A percentile compares a stretch with the other conserved stretches of the same genome.
Conservation (phyloP, 2,888 invertebrate species). For the Agonum fuliginosum region DNA sequence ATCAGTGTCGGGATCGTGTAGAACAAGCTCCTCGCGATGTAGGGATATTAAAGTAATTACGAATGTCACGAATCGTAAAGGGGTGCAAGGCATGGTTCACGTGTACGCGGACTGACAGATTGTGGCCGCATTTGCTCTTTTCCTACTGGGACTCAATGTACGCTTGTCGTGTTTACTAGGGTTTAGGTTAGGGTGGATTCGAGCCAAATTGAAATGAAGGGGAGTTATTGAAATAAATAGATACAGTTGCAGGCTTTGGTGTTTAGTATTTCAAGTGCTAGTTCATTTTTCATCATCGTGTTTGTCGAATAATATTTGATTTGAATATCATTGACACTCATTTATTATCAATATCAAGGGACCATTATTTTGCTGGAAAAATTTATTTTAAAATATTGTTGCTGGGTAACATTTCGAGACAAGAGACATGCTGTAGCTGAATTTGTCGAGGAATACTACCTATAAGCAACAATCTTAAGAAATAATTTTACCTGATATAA, state of each 20-base stretch:
- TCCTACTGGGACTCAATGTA: constrained; percentile 42
- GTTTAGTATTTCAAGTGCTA: background rate
- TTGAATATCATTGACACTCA: no score
- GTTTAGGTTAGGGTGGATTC: background rate
- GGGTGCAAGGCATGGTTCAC: constrained; percentile 23
- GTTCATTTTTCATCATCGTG: constrained; percentile 8
- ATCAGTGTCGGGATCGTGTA: background rate
- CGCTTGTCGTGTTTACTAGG: constrained; percentile 16
- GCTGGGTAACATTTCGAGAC: no score
- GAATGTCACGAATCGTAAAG: constrained; percentile 54
- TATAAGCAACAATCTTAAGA: no score
- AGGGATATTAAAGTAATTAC: constrained; percentile 58
- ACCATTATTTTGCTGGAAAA: no score
- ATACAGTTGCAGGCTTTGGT: background rate
- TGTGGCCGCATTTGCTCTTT: constrained; percentile 39
- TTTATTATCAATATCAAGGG: no score
- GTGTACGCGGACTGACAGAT: constrained; percentile 46
- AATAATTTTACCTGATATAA: no score
- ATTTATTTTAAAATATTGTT: no score
- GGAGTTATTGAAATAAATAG: constrained; percentile 17
- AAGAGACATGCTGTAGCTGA: no score
- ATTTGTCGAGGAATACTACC: no score
- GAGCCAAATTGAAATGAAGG: constrained; percentile 4
- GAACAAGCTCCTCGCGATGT: background rate
- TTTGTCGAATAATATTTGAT: no score